Evolutionary conservation across 2,797 vertebrate genomes (phyloP), one percentile per base, ranked within the genome.

Genomic region (Sebastes kiyomatsui): DNA sequence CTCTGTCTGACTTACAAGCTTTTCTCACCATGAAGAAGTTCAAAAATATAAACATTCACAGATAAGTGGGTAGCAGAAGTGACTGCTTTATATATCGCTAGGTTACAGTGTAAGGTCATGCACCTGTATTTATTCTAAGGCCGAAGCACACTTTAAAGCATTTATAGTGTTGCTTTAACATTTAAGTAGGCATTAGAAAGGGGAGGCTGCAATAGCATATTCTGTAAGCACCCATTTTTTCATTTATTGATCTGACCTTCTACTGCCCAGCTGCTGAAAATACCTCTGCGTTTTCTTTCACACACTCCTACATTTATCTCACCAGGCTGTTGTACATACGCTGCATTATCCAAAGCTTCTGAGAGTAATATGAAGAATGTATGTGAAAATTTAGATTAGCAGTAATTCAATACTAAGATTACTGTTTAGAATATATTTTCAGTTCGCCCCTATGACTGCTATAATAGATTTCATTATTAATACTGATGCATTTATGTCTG

Each of bases 161-260:
- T 91, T 90, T 82, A 80, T 77, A 72, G 60, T 82, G 72, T 86
- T 91, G 77, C 84, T 83, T 84, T 85, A 90, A 87, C 84, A 89
- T 90, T 92, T 84, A 91, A 86, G 74, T 81, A 74, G 79, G 80
- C 62, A 86, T 90, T 90, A 87, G 67, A 87, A 87, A 87, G 46
- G 67, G 58, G 67, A 87, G 81, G 74, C 88, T 81, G 68, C 70
- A 80, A 59, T 79, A 83, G 70, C 82, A 87, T 91, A 91, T 88
- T 93, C 85, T 92, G 78, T 83, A 81, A 89, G 83, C 79, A 83
- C 72, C 72, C 72, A 71, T 81, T 91, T 90, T 91, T 91, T 84
- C 78, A 88, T 89, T 89, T 94, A 95, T 95, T 93, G 92, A 94
- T 94, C 84, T 94, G 92, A 94, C 94, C 94, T 95, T 95, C 89